Evolutionary conservation across 2,113 vertebrate species (phyloP), one percentile per base, ranked within the genome.

Genomic region (Calidris pygmaea): DNA sequence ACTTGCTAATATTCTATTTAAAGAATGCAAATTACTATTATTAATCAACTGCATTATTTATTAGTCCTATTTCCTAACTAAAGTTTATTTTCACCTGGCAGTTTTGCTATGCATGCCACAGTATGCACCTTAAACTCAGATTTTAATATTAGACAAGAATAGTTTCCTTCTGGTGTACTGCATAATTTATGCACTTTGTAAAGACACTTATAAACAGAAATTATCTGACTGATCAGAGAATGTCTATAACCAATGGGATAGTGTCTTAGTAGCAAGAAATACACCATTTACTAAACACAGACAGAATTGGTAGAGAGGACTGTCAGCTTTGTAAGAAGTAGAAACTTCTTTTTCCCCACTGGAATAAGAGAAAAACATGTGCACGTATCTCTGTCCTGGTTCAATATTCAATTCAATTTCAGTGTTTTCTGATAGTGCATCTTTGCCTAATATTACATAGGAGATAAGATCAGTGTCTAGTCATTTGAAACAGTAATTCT

Each of bases 131-230:
- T 66, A 74, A 90, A 85, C 55, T 81, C n/a, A 92, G 22, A 68
- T 82, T 88, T 63, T 84, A 14, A 52, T 32, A 9, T 80, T n/a
- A 91, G 77, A 37, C 58, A 95, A 83, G 67, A 86, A 72, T 9
- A 74, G 52, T 67, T 96, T 96, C 52, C 21, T 58, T 48, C 80
- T 86, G 39, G 5, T 58, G 24, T 58, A 84, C 4, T 63, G 29
- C 52, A 62, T 73, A 87, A 90, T 79, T 87, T 60, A 58, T 53
- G 56, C 2, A 9, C 4, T 43, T 77, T 85, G 70, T 72, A 72
- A 91, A 82, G 50, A 53, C 41, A 88, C 30, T 39, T 86, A 24
- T 15, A 45, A 80, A 92, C 8, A 89, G 22, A 56, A 55, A 27
- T 71, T 47, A 60, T 34, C 50, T 80, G 50, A 70, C 15, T 55